phyloP scores from a whole-genome alignment of 2,797 vertebrate species.

The Leptatherina wallacei region DNA sequence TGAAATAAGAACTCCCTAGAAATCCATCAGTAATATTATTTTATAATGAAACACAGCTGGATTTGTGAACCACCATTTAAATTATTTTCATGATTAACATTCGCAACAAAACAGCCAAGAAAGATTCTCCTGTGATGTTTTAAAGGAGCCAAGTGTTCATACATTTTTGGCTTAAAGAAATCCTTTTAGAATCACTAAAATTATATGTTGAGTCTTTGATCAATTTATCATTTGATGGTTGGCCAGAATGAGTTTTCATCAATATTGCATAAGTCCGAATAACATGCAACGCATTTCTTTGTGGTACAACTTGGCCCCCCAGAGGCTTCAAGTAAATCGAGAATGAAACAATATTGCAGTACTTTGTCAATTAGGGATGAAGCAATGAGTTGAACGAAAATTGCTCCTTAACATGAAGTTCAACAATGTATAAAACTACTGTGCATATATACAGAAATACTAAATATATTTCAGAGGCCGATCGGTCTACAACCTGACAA shows the following conservation, averaged over 20 bases:
- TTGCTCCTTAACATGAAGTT: background rate
- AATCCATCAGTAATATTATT: slow-evolving; percentile 10
- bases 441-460: background rate
- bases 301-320: slow-evolving; percentile 60
- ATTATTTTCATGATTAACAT: slow-evolving; percentile 40
- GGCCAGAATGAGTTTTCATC: slow-evolving; percentile 23
- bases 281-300: slow-evolving; percentile 28
- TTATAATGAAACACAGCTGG: slow-evolving; percentile 50
- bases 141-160: slow-evolving; percentile 35
- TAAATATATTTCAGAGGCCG: background rate
- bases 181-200: slow-evolving; percentile 35
- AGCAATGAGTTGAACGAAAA: slow-evolving; percentile 5
- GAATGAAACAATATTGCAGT: slow-evolving; percentile 14
- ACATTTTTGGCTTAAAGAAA: slow-evolving; percentile 32
- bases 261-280: slow-evolving; percentile 36
- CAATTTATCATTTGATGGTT: slow-evolving; percentile 37
- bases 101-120: slow-evolving; percentile 41
- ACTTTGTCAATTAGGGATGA: slow-evolving; percentile 1
- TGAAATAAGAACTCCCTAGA: background rate
- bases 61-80: slow-evolving; percentile 21
- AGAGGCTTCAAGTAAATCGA: slow-evolving; percentile 35
- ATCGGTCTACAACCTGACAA: background rate
- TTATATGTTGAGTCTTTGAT: slow-evolving; percentile 46
- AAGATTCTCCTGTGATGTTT: slow-evolving; percentile 21
- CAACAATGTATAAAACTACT: background rate